Conservation (phyloP, 2,113 vertebrate species). For the Progne subis region DNA sequence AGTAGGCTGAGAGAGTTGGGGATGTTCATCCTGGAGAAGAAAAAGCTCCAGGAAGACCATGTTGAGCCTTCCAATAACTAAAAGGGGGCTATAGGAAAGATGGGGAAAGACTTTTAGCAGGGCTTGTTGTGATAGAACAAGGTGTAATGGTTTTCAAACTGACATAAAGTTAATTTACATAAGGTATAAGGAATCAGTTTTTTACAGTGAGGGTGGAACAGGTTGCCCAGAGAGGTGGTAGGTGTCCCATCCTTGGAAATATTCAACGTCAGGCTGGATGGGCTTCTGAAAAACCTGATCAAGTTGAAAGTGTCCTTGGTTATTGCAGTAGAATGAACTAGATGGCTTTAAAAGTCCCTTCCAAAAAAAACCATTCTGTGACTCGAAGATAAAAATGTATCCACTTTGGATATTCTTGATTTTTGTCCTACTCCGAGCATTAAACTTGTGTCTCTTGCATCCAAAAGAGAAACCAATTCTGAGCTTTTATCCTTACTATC, state of each 20-base stretch:
- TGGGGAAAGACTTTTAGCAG: neutral
- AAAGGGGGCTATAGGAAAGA: neutral
- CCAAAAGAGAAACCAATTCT: neutral
- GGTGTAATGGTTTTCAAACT: neutral
- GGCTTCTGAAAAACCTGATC: neutral
- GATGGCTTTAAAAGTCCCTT: neutral
- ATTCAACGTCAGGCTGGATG: neutral
- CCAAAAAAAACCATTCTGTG: neutral
- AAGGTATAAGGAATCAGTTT: neutral
- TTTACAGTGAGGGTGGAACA: neutral
- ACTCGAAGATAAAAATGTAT: neutral
- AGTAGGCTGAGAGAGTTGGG: neutral
- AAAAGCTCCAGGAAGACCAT: neutral
- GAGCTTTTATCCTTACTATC: neutral
- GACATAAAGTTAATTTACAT: neutral
- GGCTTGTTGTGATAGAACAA: neutral
- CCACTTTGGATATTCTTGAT: neutral
- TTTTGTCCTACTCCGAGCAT: neutral
- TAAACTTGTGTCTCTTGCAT: neutral
- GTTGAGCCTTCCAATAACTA: neutral
- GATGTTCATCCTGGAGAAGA: neutral
- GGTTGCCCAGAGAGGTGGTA: neutral
- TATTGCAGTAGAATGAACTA: neutral
- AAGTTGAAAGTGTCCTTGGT: neutral
- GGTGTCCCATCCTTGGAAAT: neutral